Evolutionary conservation across 2,888 invertebrate genomes (phyloP), one percentile per base, ranked within the genome.

Genomic region (Azorinus chamasolen): DNA sequence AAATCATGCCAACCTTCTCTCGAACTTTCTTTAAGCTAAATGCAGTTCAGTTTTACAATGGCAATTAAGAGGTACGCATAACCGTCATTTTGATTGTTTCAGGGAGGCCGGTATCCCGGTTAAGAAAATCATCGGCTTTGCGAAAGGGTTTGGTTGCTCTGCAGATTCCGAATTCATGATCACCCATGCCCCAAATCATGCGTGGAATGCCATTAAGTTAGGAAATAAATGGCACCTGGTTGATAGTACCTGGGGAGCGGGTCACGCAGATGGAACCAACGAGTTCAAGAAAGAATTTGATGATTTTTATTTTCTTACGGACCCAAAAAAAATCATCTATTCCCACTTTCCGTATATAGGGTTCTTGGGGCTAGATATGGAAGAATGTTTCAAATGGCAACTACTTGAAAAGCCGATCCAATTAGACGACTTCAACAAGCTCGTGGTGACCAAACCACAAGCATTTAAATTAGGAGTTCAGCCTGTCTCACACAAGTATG

Each of bases 201-300:
- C 81, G 24, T 83, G 83, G 83, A 83, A 81, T 62, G 81, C 72
- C 0, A 75, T 83, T 8, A 45, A 55, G 6, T 5, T 79, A 2
- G 50, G 59, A 8, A 68, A 63, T 0, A 57, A 72, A 39, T 83
- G 83, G 83, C 39, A 50, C 32, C 65, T 77, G 12, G 18, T 83
- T 12, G 83, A 83, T 57, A 62, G 74, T 41, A 75, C 81, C 5
- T 83, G 83, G 83, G 83, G 83, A 55, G 69, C 81, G 0, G 81
- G 83, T 4, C 61, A 79, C 41, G 4, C 79, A 12, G 55, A 4
- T 10, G 51, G 50, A 22, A 20, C 41, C 14, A 54, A 53, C 0
- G 24, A 63, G 37, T 79, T 53, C 37, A 45, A 69, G 43, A 70
- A 50, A 20, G 18, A 53, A 3, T 72, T 72, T 32, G 59, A 66